phyloP scores from a whole-genome alignment of 2,797 vertebrate species.

The Artibeus jamaicensis region DNA sequence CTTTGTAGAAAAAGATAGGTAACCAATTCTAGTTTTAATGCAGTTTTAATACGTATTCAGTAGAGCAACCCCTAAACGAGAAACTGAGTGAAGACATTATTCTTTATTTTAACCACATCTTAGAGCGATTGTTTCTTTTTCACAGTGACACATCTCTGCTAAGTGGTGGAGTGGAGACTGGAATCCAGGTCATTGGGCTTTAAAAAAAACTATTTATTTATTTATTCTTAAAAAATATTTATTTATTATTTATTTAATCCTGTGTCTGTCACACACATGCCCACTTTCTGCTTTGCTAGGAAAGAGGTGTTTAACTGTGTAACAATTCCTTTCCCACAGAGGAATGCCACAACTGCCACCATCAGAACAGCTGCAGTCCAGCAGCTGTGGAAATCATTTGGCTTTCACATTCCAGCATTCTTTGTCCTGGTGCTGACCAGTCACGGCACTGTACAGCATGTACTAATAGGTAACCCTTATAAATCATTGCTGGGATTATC shows the following conservation, averaged over 20 bases:
- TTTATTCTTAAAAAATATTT: no score
- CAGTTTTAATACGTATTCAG: not conserved
- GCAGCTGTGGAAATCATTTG: not conserved
- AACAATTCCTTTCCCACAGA: no score
- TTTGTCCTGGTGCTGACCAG: not conserved
- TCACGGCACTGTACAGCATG: accelerated
- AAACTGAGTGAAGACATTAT: not conserved
- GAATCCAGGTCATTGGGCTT: not conserved
- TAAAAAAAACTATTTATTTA: no score
- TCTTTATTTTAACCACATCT: not conserved
- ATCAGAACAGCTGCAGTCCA: no score
- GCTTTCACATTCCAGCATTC: not conserved
- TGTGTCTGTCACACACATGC: no score
- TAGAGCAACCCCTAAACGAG: not conserved
- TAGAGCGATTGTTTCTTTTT: not conserved
- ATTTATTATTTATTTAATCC: no score
- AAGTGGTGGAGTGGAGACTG: not conserved
- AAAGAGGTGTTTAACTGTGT: no score
- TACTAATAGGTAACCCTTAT: not conserved
- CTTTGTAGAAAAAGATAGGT: not conserved
- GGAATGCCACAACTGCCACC: no score
- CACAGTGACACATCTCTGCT: not conserved
- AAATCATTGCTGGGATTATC: not conserved
- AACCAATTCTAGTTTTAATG: not conserved
- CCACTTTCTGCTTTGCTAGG: no score